Evolutionary conservation across 2,113 vertebrate species (phyloP), one percentile per base, ranked within the genome.

Genomic region (Chloropsis hardwickii): DNA sequence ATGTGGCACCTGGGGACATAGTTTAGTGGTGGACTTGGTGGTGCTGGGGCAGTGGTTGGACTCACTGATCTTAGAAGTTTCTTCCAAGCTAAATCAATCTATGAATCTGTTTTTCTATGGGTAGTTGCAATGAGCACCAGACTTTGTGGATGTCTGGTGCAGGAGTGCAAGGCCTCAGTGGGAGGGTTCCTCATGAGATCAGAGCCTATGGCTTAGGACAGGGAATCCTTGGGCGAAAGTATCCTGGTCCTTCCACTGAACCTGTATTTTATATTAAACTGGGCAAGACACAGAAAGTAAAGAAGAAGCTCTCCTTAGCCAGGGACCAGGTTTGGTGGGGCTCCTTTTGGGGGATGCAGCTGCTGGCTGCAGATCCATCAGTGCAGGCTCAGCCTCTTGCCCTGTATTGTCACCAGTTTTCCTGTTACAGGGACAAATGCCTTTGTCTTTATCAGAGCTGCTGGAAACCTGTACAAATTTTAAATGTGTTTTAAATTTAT

Each of bases 401-500:
- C 29, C 44, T 56, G 1, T 9, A 3, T 16, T 37, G 21, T 13
- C 64, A 47, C 20, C 51, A 64, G 47, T 7, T 71, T 65, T 77
- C 72, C n/a, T 78, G 39, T 21, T 33, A 35, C 64, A 74, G 45
- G 20, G 8, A 61, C 5, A 60, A 48, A 62, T 0, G 0, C 10
- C 44, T 65, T 76, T 81, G 57, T 53, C 53, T 78, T 82, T 76
- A 48, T 29, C n/a, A 42, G 12, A 23, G n/a, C 25, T 82, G 50
- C 45, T 69, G 35, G 42, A 88, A 92, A 79, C 40, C 81, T 92
- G 72, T 18, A 14, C 9, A 77, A 74, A 80, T 76, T 80, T 56
- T 48, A 44, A 45, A 79, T 39, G 12, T 72, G 8, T 54, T 74
- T 84, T 51, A 91, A 64, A 95, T 91, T 81, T 61, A 88, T 56